Conservation (phyloP, 2,113 vertebrate species). For the Hyla sarda region DNA sequence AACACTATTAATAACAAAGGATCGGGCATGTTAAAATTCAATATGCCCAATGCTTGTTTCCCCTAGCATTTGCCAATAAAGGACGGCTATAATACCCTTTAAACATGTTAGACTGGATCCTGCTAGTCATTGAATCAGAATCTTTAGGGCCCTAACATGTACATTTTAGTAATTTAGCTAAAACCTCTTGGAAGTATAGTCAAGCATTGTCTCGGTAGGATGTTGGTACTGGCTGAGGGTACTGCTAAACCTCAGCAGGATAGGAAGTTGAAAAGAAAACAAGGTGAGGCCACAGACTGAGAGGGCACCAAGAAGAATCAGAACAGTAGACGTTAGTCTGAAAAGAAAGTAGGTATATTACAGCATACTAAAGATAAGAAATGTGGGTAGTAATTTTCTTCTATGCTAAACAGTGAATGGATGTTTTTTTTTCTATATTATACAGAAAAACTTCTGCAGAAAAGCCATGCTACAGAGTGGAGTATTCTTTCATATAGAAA, state of each 20-base stretch:
- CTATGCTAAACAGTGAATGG: neutral
- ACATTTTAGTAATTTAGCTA: neutral
- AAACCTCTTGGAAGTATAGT: neutral
- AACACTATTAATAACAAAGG: too few species aligned
- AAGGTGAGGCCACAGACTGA: neutral
- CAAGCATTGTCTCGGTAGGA: neutral
- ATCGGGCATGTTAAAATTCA: neutral
- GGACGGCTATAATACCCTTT: neutral
- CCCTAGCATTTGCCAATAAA: neutral
- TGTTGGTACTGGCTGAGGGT: neutral
- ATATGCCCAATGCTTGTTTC: neutral
- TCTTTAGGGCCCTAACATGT: neutral
- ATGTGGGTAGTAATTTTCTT: neutral
- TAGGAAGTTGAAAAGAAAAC: neutral
- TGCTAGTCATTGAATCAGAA: neutral
- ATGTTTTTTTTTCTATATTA: neutral
- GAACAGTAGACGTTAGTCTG: neutral
- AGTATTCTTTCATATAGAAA: conserved; percentile 14
- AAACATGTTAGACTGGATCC: neutral
- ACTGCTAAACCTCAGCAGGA: neutral
- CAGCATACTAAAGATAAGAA: neutral
- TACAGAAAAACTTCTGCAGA: neutral
- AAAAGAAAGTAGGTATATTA: neutral
- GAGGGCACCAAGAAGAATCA: neutral
- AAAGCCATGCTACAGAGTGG: neutral